Base-by-base conservation (phyloP, 2,113 vertebrate species). In the Rhinolophus ferrumequinum region DNA sequence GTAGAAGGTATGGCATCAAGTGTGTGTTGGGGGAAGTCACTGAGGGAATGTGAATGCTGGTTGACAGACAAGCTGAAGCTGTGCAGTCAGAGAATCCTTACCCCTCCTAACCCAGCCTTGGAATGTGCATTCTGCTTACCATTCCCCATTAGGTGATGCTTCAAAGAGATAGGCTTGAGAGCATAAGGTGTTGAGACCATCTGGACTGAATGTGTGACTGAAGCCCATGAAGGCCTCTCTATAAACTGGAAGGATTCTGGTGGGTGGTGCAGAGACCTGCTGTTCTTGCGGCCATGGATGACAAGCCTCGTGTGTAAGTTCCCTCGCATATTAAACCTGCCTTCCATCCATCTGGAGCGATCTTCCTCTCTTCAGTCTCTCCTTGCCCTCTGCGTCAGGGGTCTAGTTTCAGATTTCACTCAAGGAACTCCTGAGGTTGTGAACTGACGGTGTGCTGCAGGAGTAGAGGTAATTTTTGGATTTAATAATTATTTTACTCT, bases 201-300 rank as follows among this genome's bases (percentile, higher is more conserved):
- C 35, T 35, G 19, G 28, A 18, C 47, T 69, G 47, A 54, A 24
- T 2, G 26, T 33, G 16, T 56, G 26, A 62, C 15, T n/a, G 64
- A 38, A 50, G 9, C 14, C 44, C 38, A 8, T 72, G n/a, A 81
- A 64, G 56, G 5, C 28, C 2, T 72, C 5, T 3, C 12, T 70
- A 26, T 70, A 81, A 62, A 33, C 8, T 52, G 44, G 72, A 70
- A 72, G 80, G n/a, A 72, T 54, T 80, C 76, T 22, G 44, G 21
- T 41, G 19, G 67, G 35, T 11, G 18, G 8, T 54, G 56, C 50
- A 18, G 13, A 72, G 85, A 64, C n/a, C 21, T 54, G 2, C 11
- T 64, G 10, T 8, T 30, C 21, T 12, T 72, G 14, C 4, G 16
- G 19, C 41, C 0, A 0, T 18, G 18, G 14, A 38, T 50, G 4